These are phyloP conservation scores for Gonatopus flavifemur DNA, from an alignment of 1,140 invertebrate species.

Conservation along the genomic window DNA sequence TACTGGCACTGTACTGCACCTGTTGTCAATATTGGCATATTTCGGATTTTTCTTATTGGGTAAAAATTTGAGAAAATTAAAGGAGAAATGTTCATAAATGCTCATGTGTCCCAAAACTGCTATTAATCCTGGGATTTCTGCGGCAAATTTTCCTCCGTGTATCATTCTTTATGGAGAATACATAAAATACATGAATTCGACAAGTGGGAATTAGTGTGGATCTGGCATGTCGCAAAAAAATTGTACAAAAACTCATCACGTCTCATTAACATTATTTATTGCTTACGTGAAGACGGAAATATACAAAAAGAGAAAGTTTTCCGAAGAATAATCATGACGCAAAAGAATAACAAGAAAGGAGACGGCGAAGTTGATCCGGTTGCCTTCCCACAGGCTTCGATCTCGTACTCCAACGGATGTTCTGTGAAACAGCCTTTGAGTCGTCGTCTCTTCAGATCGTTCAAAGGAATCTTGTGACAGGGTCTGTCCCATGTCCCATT, in stretches of 20 bases:
- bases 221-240: too few relatives aligned
- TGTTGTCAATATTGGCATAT: too few relatives aligned
- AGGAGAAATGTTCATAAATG: too few relatives aligned
- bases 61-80: too few relatives aligned
- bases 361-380: slow-evolving; percentile 24
- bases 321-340: too few relatives aligned
- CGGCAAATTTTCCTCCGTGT: too few relatives aligned
- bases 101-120: too few relatives aligned
- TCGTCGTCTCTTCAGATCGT: slow-evolving; percentile 65
- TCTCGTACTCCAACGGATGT: slow-evolving; percentile 64
- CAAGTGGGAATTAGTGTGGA: not conserved
- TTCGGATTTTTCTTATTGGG: too few relatives aligned
- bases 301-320: slow-evolving; percentile 8
- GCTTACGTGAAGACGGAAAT: slow-evolving; percentile 1
- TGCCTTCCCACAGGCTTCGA: slow-evolving; percentile 56
- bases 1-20: too few relatives aligned
- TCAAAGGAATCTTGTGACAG: slow-evolving; percentile 75
- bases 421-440: slow-evolving; percentile 75
- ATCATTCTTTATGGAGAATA: too few relatives aligned
- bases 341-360: slow-evolving; percentile 27
- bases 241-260: not conserved
- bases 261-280: not conserved
- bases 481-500: slow-evolving; percentile 55
- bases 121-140: too few relatives aligned
- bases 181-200: too few relatives aligned